phyloP scores from a whole-genome alignment of 2,113 vertebrate genomes.

The Alectura lathami region DNA sequence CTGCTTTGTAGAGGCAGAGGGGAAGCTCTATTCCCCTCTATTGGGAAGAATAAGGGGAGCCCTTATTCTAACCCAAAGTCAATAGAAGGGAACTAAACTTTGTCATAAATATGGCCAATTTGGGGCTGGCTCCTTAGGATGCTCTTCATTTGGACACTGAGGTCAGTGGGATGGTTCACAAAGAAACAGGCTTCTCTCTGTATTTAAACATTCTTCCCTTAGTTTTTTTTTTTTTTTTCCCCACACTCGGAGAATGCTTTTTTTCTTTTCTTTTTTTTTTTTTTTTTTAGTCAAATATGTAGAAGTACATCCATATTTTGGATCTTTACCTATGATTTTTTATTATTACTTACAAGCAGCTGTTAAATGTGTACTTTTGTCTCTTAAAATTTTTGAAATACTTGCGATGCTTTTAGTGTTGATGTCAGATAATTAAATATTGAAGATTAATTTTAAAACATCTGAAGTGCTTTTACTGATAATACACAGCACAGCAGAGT shows the following conservation, averaged over 20 bases:
- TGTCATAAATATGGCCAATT: not conserved
- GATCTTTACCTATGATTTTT: not conserved
- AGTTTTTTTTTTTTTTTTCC: rapidly evolving
- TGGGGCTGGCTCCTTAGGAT: not conserved
- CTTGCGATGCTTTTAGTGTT: not conserved
- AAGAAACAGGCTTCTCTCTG: not conserved
- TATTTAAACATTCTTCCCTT: not conserved
- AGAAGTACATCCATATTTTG: not conserved
- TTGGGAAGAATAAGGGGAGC: too few species aligned
- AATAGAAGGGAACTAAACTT: not conserved
- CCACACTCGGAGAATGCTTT: rapidly evolving
- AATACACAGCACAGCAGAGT: not conserved
- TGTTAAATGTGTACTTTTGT: not conserved
- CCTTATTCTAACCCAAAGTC: not conserved
- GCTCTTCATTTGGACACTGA: not conserved
- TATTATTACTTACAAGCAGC: not conserved
- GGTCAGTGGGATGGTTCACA: not conserved
- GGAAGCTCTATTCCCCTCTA: too few species aligned
- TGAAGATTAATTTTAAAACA: not conserved
- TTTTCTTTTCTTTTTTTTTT: not conserved
- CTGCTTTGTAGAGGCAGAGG: not conserved
- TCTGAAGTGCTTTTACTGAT: not conserved
- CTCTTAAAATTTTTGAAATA: not conserved
- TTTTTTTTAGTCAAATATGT: not conserved
- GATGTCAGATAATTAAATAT: not conserved